Evolutionary conservation across 2,113 vertebrate genomes (phyloP).

Genomic region (Oryctolagus cuniculus): DNA sequence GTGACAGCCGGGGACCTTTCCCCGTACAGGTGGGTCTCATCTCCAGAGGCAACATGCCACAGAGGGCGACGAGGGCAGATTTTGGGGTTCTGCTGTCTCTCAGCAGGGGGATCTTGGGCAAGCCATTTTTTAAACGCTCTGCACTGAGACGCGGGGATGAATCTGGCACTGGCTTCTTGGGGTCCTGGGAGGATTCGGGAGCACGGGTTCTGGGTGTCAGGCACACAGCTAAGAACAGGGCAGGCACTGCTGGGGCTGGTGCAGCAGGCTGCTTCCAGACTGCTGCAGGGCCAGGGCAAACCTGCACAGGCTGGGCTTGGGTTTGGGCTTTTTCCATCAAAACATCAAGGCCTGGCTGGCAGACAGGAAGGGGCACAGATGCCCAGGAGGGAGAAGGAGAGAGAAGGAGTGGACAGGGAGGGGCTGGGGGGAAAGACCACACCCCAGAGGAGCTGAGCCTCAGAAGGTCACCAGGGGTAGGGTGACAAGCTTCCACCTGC

Average conservation of each 20-base stretch:
- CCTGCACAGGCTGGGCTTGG: too few relatives aligned
- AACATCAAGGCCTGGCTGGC: neutral
- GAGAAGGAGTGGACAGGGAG: neutral
- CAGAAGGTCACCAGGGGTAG: too few relatives aligned
- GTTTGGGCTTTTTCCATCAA: neutral
- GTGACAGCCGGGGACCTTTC: neutral
- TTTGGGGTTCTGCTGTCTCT: neutral
- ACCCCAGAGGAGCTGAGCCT: neutral
- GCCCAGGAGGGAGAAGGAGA: too few relatives aligned
- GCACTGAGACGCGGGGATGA: neutral
- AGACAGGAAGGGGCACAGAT: neutral
- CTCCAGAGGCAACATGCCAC: neutral
- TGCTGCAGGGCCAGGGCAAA: neutral
- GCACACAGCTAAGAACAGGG: neutral
- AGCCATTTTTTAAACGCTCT: neutral
- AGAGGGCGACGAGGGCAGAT: accelerated
- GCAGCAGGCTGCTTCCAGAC: neutral
- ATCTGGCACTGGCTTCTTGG: neutral
- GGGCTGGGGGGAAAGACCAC: neutral
- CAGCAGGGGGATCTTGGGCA: neutral
- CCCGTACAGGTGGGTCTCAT: neutral
- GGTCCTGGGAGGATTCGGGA: neutral
- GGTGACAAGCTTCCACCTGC: neutral
- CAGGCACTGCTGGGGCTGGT: neutral
- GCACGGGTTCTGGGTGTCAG: neutral